Percentiles rank a stretch among this genome's conserved stretches.
Evolutionary conservation across 2,113 vertebrate species (phyloP).

Genomic region (Corydoras maculifer): DNA sequence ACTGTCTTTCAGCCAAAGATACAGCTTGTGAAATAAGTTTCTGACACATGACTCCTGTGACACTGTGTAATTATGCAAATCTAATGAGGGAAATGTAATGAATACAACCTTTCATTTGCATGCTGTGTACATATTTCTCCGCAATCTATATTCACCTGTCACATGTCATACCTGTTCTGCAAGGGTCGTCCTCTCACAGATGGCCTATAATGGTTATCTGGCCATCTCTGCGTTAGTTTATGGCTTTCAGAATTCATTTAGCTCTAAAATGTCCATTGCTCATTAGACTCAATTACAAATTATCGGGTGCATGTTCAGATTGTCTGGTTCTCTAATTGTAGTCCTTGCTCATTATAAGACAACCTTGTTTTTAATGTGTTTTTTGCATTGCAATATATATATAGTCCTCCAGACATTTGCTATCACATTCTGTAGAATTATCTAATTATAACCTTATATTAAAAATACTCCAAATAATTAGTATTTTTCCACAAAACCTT

Average conservation of each 20-base stretch:
- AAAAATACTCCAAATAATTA: no score
- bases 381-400: neutral
- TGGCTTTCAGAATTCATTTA: constrained; percentile 13
- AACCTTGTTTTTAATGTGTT: constrained; percentile 10
- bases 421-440: no score
- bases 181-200: constrained; percentile 10
- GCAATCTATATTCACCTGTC: constrained; percentile 21
- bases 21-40: no score
- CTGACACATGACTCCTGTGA: neutral
- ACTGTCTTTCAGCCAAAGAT: no score
- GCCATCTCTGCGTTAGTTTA: constrained; percentile 15
- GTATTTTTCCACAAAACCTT: no score
- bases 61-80: constrained; percentile 18
- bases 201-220: constrained; percentile 9
- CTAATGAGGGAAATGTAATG: constrained; percentile 24
- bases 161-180: constrained; percentile 24
- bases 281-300: constrained; percentile 36
- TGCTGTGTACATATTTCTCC: constrained; percentile 22
- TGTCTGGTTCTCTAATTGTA: constrained; percentile 42
- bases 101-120: constrained; percentile 28
- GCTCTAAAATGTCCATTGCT: constrained; percentile 25
- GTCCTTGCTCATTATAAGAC: constrained; percentile 19
- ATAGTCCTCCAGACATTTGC: no score
- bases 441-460: neutral
- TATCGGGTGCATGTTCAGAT: constrained; percentile 35